Conservation (phyloP, 30 jellyfish, hydroid and myxozoan species). For the Aurelia coerulea region DNA sequence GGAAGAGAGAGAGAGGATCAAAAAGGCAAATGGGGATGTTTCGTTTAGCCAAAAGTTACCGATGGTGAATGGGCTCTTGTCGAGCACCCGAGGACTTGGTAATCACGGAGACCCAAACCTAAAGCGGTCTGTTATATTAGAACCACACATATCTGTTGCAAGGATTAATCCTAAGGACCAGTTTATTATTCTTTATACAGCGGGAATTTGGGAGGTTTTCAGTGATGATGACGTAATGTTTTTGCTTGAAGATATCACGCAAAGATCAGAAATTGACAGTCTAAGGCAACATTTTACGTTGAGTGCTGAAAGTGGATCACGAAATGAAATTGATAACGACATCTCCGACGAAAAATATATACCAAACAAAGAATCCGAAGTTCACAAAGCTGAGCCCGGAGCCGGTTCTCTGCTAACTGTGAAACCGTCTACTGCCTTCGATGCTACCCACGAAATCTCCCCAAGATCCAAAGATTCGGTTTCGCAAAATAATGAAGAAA, state of each 20-base stretch:
- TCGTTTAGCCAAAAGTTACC: conserved; percentile 15
- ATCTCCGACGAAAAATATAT: not conserved
- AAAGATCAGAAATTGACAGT: conserved; percentile 40
- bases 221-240: conserved; percentile 70
- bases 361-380: not conserved
- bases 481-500: not conserved
- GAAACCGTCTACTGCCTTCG: not conserved
- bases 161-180: conserved; percentile 42
- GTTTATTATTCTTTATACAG: conserved; percentile 39
- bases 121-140: conserved; percentile 31
- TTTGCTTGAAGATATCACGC: conserved; percentile 73
- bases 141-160: conserved; percentile 30
- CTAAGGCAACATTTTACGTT: conserved; percentile 36
- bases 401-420: not conserved
- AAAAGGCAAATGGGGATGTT: conserved; percentile 25
- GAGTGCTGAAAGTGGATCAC: not conserved
- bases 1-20: conserved; percentile 49
- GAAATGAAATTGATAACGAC: not conserved
- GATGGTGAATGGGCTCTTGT: conserved; percentile 40
- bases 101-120: conserved; percentile 72
- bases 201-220: conserved; percentile 72
- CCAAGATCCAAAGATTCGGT: not conserved
- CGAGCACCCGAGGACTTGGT: conserved; percentile 79
- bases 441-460: not conserved
- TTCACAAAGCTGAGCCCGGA: not conserved